These are phyloP conservation scores for Aleiodes testaceus DNA, from an alignment of 2,888 invertebrate genomes.

Conservation along the genomic window DNA sequence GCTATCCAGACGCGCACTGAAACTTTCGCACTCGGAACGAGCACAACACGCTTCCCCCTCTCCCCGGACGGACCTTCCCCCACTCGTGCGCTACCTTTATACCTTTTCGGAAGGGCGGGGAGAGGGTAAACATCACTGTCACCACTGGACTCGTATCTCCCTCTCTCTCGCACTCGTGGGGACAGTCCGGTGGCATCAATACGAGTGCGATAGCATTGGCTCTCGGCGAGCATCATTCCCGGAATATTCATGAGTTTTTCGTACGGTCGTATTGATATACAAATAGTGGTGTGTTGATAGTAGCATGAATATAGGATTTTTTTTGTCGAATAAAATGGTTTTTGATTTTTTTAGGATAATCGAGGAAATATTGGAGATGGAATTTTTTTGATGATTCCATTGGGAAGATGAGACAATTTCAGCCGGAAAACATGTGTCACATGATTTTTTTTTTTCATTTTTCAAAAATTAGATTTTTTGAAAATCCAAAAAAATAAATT, in stretches of 20 bases:
- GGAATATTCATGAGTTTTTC: constrained; percentile 35
- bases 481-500: no score
- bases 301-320: no score
- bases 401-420: no score
- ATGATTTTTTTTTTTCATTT: no score
- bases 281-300: constrained; percentile 30
- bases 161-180: no score
- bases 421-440: no score
- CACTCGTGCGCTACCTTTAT: constrained; percentile 23
- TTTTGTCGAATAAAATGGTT: no score
- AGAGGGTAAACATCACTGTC: constrained; percentile 42
- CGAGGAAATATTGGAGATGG: no score
- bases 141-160: no score
- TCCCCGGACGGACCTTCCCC: constrained; percentile 29
- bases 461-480: no score
- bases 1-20: constrained; percentile 72
- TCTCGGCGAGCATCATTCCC: constrained; percentile 23
- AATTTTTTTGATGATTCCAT: no score
- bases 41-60: constrained; percentile 50
- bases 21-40: constrained; percentile 60
- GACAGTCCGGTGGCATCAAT: constrained; percentile 26
- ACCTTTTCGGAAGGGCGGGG: not conserved
- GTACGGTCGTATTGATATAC: constrained; percentile 32
- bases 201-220: not conserved
- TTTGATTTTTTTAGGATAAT: no score